Conservation (phyloP, 2,797 vertebrate genomes). For the Antennarius maculatus region DNA sequence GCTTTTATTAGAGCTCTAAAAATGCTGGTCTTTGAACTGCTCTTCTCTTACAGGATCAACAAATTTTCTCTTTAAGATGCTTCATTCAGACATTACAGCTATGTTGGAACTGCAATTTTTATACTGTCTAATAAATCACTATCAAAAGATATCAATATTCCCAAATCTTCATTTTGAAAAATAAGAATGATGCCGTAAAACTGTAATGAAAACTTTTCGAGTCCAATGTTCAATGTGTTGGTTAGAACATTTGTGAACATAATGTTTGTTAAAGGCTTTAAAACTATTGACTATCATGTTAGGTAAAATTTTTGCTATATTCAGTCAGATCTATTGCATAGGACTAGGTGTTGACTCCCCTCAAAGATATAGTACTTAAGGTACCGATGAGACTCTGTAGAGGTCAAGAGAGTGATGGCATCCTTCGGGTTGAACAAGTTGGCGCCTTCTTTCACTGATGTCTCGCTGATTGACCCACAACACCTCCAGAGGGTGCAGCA, state of each 20-base stretch:
- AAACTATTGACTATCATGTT: not conserved
- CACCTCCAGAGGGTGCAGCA: too few species aligned
- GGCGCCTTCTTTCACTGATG: too few species aligned
- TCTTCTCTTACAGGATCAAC: conserved; percentile 11
- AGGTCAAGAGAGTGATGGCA: too few species aligned
- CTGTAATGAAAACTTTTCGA: not conserved
- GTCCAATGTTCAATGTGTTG: not conserved
- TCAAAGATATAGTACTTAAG: too few species aligned
- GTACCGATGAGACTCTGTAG: too few species aligned
- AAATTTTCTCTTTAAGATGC: conserved; percentile 24
- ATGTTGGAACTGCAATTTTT: conserved; percentile 13
- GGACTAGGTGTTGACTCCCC: too few species aligned
- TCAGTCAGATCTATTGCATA: too few species aligned
- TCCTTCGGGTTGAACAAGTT: too few species aligned
- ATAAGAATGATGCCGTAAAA: not conserved
- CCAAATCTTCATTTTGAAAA: too few species aligned
- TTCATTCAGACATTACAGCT: conserved; percentile 23
- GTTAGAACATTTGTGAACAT: not conserved
- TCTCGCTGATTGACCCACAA: too few species aligned
- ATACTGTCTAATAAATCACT: not conserved
- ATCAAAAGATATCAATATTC: not conserved
- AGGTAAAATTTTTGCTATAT: not conserved
- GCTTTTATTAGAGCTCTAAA: not conserved
- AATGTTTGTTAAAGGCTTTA: not conserved
- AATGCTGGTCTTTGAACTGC: conserved; percentile 7